Evolutionary conservation across 2,888 invertebrate genomes (phyloP).

Genomic region (Copidosoma aretas): DNA sequence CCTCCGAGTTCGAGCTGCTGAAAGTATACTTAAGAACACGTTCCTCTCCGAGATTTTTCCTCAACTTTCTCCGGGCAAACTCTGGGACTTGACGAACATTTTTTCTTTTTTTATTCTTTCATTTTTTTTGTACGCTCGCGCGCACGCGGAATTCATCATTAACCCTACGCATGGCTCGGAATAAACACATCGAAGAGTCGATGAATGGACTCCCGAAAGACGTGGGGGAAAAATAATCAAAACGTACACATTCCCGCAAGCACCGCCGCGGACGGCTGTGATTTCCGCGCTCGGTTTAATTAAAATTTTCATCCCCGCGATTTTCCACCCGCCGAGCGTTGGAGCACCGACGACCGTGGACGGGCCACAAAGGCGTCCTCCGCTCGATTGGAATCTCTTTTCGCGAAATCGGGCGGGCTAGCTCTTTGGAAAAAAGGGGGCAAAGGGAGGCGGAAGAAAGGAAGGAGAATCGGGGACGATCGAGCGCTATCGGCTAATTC

Average conservation of each 20-base stretch:
- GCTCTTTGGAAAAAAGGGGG: no score
- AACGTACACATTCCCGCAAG: background rate
- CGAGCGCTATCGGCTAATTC: constrained; percentile 23
- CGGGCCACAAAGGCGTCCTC: background rate
- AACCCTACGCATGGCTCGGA: no score
- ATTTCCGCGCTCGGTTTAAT: constrained; percentile 8
- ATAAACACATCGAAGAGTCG: background rate
- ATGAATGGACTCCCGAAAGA: no score
- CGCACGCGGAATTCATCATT: no score
- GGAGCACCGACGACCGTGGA: no score
- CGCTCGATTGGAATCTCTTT: constrained; percentile 7
- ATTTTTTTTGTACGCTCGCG: background rate
- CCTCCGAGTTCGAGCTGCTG: background rate
- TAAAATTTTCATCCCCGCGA: constrained; percentile 11
- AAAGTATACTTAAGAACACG: background rate
- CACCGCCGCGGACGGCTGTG: no score
- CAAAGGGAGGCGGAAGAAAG: background rate
- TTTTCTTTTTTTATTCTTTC: background rate
- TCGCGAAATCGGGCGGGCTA: background rate
- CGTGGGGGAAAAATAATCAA: background rate
- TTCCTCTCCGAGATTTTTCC: background rate
- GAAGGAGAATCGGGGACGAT: background rate
- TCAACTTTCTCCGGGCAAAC: background rate
- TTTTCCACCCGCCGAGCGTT: background rate
- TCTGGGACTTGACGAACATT: background rate